A percentile compares a stretch with the other conserved stretches of the same genome.
phyloP scores from a whole-genome alignment of 2,888 invertebrate species.

The Alcis repandata region DNA sequence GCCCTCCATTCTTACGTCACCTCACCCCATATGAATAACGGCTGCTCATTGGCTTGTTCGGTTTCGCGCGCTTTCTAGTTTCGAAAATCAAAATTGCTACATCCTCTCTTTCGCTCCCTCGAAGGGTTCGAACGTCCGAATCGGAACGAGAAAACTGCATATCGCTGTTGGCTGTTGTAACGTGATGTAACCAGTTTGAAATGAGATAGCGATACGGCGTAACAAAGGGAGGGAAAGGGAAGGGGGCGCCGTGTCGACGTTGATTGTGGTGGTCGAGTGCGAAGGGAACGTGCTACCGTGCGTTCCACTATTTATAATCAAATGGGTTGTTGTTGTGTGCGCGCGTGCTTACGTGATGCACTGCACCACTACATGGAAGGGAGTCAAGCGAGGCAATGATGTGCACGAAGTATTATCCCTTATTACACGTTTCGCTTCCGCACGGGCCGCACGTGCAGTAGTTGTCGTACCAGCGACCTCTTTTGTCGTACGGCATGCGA shows the following conservation, averaged over 20 bases:
- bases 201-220: slow-evolving; percentile 61
- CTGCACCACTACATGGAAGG: slow-evolving; percentile 70
- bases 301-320: slow-evolving; percentile 86
- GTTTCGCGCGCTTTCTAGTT: slow-evolving; percentile 83
- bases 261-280: slow-evolving; percentile 81
- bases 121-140: slow-evolving; percentile 53
- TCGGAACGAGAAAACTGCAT: slow-evolving; percentile 67
- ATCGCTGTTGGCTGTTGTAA: slow-evolving; percentile 64
- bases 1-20: slow-evolving; percentile 79
- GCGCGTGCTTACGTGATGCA: slow-evolving; percentile 81
- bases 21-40: slow-evolving; percentile 79
- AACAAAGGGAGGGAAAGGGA: slow-evolving; percentile 62
- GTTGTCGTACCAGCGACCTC: slow-evolving; percentile 75
- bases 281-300: slow-evolving; percentile 86
- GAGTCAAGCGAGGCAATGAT: slow-evolving; percentile 81
- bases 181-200: slow-evolving; percentile 80
- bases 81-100: slow-evolving; percentile 62
- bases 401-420: slow-evolving; percentile 85
- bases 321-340: slow-evolving; percentile 76
- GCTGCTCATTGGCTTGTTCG: slow-evolving; percentile 70
- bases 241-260: slow-evolving; percentile 67
- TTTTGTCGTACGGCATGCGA: slow-evolving; percentile 77
- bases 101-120: slow-evolving; percentile 64
- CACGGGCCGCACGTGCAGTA: slow-evolving; percentile 80
- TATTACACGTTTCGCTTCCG: slow-evolving; percentile 84